A percentile compares a stretch with the other conserved stretches of the same genome.
Conservation (phyloP, 2,113 vertebrate genomes). For the Eleginops maclovinus region DNA sequence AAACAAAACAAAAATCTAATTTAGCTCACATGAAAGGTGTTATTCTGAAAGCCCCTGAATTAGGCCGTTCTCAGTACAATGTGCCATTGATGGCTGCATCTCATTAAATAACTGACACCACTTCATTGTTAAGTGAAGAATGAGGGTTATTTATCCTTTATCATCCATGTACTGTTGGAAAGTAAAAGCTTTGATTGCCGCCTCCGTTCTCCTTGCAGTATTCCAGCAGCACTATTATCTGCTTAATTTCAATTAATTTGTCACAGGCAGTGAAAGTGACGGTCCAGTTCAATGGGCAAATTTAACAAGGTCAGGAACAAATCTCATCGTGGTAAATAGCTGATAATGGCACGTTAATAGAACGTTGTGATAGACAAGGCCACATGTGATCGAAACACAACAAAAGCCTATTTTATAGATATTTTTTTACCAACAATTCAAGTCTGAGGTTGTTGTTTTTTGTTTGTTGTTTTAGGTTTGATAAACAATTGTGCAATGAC, state of each 20-base stretch:
- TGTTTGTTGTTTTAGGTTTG: not conserved
- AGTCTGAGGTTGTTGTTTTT: not conserved
- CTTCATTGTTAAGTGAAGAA: slow-evolving; percentile 85
- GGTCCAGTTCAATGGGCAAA: slow-evolving; percentile 81
- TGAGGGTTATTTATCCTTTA: slow-evolving; percentile 90
- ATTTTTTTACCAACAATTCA: not conserved
- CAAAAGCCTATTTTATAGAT: not conserved
- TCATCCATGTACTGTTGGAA: slow-evolving; percentile 83
- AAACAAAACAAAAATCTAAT: slow-evolving; percentile 92
- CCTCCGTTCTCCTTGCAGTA: slow-evolving; percentile 83
- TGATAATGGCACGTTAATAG: slow-evolving; percentile 50
- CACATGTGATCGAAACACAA: slow-evolving; percentile 2
- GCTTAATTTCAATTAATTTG: slow-evolving; percentile 86
- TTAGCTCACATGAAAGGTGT: slow-evolving; percentile 89
- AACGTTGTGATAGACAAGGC: slow-evolving; percentile 30
- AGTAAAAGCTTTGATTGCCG: slow-evolving; percentile 82
- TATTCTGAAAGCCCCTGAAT: slow-evolving; percentile 88
- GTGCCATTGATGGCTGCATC: slow-evolving; percentile 85
- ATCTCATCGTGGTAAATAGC: slow-evolving; percentile 35
- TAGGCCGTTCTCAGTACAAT: slow-evolving; percentile 85
- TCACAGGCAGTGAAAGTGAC: slow-evolving; percentile 81
- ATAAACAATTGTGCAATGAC: not conserved
- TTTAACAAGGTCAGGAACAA: slow-evolving; percentile 71
- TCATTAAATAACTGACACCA: slow-evolving; percentile 89
- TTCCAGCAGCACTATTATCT: slow-evolving; percentile 83